These are phyloP conservation scores for Synanceia verrucosa DNA, from an alignment of 2,797 vertebrate species.

Conservation along the genomic window DNA sequence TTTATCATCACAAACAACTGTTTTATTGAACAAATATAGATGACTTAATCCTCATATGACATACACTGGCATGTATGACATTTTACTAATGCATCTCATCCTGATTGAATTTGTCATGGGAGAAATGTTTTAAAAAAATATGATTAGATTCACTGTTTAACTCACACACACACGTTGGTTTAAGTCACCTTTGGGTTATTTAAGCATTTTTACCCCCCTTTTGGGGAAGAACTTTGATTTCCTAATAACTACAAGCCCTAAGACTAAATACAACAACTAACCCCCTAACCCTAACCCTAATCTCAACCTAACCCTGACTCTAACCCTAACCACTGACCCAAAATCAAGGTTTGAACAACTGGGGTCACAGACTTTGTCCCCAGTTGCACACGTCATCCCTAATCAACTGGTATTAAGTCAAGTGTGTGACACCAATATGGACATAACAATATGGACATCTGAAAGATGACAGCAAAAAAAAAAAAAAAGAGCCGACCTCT, in stretches of 20 bases:
- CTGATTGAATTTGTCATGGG: conserved; percentile 67
- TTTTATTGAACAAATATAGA: conserved; percentile 61
- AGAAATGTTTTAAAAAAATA: conserved; percentile 34
- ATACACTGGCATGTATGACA: conserved; percentile 58
- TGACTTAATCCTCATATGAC: conserved; percentile 57
- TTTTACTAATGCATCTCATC: conserved; percentile 59
- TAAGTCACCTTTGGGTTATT: background rate
- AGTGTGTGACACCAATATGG: no score
- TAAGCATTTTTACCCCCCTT: no score
- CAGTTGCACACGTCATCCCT: no score
- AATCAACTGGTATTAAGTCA: no score
- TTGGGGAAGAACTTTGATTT: no score
- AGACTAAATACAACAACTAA: no score
- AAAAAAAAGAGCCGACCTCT: background rate
- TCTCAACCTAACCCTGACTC: no score
- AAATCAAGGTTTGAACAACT: no score
- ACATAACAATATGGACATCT: background rate
- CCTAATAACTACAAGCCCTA: no score
- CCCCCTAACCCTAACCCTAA: no score
- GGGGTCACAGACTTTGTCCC: no score
- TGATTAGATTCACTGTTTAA: conserved; percentile 18
- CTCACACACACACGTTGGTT: background rate
- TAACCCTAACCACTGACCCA: no score
- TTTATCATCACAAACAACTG: conserved; percentile 64
- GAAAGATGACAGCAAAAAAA: background rate